Conservation (phyloP, 1,140 invertebrate genomes). For the Trachelipus rathkii region DNA sequence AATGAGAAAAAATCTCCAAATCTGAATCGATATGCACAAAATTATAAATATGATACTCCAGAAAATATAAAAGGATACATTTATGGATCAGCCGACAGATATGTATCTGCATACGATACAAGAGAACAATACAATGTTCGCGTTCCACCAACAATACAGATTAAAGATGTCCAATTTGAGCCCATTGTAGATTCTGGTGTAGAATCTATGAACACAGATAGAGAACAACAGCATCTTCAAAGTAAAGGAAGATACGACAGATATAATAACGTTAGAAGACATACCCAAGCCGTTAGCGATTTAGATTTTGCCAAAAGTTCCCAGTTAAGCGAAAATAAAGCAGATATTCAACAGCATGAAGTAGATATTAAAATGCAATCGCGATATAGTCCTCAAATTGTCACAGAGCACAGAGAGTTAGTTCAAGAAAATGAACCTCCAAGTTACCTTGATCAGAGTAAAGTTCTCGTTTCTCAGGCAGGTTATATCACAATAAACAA, state of each 20-base stretch:
- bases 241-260: conserved; percentile 33
- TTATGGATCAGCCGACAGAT: conserved; percentile 32
- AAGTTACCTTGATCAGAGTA: conserved; percentile 45
- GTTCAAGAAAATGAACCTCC: conserved; percentile 52
- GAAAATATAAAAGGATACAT: conserved; percentile 25
- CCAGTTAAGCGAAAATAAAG: conserved; percentile 34
- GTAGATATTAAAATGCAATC: conserved; percentile 33
- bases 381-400: conserved; percentile 35
- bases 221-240: not conserved
- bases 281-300: conserved; percentile 39
- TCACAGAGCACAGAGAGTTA: conserved; percentile 50
- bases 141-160: not conserved
- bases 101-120: conserved; percentile 33
- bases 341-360: conserved; percentile 33
- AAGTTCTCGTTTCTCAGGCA: conserved; percentile 69
- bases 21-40: conserved; percentile 23
- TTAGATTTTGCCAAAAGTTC: conserved; percentile 22
- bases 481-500: conserved; percentile 73
- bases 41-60: conserved; percentile 34
- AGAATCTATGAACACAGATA: not conserved
- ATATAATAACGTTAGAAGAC: conserved; percentile 35
- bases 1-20: conserved; percentile 26
- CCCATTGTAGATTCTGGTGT: not conserved
- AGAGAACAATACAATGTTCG: conserved; percentile 16
- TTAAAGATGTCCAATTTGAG: not conserved